Percentiles rank a stretch among this genome's conserved stretches.
phyloP scores from a whole-genome alignment of 2,888 invertebrate species.

The Sminthurides aquaticus region DNA sequence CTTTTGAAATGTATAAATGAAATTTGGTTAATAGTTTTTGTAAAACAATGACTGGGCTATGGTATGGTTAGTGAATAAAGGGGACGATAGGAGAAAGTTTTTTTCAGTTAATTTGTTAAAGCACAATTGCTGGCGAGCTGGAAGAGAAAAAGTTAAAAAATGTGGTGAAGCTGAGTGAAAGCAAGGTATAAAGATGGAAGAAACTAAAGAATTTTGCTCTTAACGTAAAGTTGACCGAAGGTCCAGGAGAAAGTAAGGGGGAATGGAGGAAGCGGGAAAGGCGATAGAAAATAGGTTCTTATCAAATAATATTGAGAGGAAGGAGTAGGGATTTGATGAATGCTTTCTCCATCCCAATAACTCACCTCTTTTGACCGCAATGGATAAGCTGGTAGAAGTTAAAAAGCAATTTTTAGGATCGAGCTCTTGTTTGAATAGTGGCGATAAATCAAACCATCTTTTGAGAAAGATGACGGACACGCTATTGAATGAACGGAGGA shows the following conservation, averaged over 20 bases:
- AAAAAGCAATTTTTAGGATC: neutral
- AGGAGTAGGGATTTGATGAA: neutral
- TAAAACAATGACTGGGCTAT: no score
- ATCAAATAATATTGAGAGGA: neutral
- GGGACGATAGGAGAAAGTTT: no score
- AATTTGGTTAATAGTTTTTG: no score
- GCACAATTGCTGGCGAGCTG: no score
- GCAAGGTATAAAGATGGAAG: neutral
- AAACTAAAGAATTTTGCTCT: neutral
- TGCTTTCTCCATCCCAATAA: neutral
- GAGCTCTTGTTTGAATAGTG: neutral
- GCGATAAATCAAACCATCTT: constrained; percentile 24
- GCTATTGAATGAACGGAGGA: neutral
- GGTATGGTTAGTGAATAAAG: no score
- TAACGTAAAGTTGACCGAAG: neutral
- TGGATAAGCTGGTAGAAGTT: neutral
- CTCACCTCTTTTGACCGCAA: neutral
- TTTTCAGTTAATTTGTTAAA: no score
- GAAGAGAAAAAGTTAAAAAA: neutral
- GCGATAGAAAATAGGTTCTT: neutral
- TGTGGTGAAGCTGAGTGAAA: neutral
- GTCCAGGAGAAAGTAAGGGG: neutral
- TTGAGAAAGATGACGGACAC: constrained; percentile 22
- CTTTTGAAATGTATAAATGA: no score
- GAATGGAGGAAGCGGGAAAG: neutral